Evolutionary conservation across 2,888 invertebrate species (phyloP), one percentile per base, ranked within the genome.

Genomic region (Stegophylla sp.): DNA sequence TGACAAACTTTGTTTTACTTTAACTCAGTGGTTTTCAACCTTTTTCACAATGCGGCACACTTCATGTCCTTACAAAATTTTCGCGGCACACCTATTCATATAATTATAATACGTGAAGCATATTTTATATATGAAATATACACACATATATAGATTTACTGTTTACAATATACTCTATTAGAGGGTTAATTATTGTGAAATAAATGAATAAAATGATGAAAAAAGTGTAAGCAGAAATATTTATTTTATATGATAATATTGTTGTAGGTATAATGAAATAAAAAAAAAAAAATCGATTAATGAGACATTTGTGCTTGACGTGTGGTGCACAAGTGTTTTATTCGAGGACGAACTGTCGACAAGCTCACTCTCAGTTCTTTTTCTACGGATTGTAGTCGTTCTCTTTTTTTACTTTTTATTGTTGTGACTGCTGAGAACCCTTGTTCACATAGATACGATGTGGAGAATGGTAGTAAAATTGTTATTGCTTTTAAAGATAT

Each of bases 381-480:
- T 15, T 28, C 34, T 3, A 63, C 63, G 41, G 63, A 63, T 63
- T 34, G 63, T 34, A 63, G 63, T 63, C 63, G 63, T 63, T 63
- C 34, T 63, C 63, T 63, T 63, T 63, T 63, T 34, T 63, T 63
- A 63, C 63, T 63, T 63, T 63, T 63, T 41, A 63, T 56, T 20
- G 56, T 56, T 20, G 56, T 56, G 56, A 56, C 56, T 56, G 56
- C 56, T 56, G 56, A 56, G 56, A 56, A 56, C 23, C 56, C 56
- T 56, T 23, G 48, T 48, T 48, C 48, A 12, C 48, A 48, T 48
- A 48, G 48, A 48, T 48, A 48, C 48, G 48, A 48, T 56, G 56
- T 56, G 56, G 23, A 56, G 56, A 56, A 56, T 56, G 56, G 56
- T 56, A 23, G 56, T 56, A 56, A 56, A 56, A 56, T 56, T 56